These are phyloP conservation scores for Enhydra lutris DNA, from an alignment of 2,113 vertebrate genomes.

Conservation along the genomic window DNA sequence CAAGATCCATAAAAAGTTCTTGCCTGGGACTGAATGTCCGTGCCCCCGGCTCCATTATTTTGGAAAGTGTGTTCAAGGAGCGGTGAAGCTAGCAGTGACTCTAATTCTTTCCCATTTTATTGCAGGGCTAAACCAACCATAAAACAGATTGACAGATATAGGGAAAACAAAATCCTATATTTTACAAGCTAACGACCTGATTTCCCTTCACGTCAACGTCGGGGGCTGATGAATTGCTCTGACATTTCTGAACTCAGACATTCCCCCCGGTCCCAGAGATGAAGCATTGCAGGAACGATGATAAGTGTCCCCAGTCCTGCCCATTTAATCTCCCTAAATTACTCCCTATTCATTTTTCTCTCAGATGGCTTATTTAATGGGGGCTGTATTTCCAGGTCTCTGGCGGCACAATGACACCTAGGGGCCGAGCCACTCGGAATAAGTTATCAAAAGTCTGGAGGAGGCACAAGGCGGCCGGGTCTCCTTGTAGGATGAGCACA, in stretches of 20 bases:
- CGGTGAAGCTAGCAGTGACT: background rate
- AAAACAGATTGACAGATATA: conserved; percentile 34
- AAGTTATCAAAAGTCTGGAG: background rate
- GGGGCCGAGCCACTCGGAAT: background rate
- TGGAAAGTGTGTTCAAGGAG: conserved; percentile 1
- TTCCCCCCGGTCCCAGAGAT: conserved; percentile 43
- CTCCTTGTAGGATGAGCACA: rapidly evolving
- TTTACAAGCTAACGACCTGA: conserved; percentile 72
- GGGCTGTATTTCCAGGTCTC: conserved; percentile 50
- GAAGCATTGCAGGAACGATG: conserved; percentile 70
- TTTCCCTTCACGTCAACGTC: conserved; percentile 58
- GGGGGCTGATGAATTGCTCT: conserved; percentile 74
- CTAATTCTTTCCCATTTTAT: conserved; percentile 51
- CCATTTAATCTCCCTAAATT: conserved; percentile 53
- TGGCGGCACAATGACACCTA: background rate
- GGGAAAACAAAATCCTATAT: conserved; percentile 50
- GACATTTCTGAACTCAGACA: conserved; percentile 73
- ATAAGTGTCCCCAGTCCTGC: conserved; percentile 64
- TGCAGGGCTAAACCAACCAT: background rate
- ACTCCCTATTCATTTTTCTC: conserved; percentile 60
- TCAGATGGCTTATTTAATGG: conserved; percentile 52
- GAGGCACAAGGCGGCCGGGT: background rate
- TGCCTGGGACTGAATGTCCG: background rate
- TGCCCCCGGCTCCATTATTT: background rate
- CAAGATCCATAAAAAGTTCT: background rate